Base-by-base conservation (phyloP, 1,140 invertebrate species). In the Drosophila setifemur region DNA sequence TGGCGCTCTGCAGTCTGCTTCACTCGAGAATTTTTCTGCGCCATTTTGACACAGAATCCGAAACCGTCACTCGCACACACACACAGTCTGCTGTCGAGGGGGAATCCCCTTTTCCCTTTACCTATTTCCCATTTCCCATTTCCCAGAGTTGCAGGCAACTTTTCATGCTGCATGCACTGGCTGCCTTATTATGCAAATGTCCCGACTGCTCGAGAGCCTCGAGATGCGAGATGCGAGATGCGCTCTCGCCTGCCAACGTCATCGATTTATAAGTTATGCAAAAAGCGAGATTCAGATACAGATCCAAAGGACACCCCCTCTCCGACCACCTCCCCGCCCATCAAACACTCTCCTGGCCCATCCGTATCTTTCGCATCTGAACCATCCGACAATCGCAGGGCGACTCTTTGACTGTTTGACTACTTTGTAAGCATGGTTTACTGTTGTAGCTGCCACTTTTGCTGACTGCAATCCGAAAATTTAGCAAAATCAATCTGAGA, bases 231-330 rank as follows among this genome's bases (percentile, higher is more conserved):
- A n/a, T n/a, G n/a, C n/a, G n/a, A n/a, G n/a, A 49, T 70, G 67
- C 64, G 72, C 48, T 68, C 67, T 71, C 63, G 58, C 69, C 72
- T 85, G 79, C 74, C 70, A 85, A 75, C 79, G 79, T 85, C 79
- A 85, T 85, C 79, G 79, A 86, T 85, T 83, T 83, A 83, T 83
- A 83, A 83, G 81, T 85, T 83, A 83, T 83, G 81, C 79, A 85
- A 85, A 58, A 71, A 53, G 64, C 68, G 21, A 40, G 64, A 45
- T 40, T 45, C 66, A 21, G 43, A n/a, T n/a, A n/a, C n/a, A n/a
- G 57, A 49, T 21, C 18, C 16, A 21, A 4, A 9, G 45, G n/a
- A n/a, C 14, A 8, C 39, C 2, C n/a, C 25, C 44, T 21, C 33
- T 16, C n/a, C n/a, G n/a, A n/a, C n/a, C n/a, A n/a, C n/a, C 39